Evolutionary conservation across 2,113 vertebrate species (phyloP).

Genomic region (Daboia siamensis): DNA sequence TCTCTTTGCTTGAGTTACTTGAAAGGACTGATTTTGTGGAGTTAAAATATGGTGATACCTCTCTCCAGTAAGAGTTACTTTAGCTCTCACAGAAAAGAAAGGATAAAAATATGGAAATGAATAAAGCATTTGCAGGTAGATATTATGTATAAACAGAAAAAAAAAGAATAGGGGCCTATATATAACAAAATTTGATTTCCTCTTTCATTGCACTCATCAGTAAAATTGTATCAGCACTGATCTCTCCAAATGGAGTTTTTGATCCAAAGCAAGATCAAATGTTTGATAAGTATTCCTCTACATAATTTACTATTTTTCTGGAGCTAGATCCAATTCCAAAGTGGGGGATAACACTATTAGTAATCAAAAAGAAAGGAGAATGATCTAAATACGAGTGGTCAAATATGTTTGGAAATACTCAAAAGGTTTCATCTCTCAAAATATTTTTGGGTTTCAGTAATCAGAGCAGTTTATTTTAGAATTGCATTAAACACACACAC

Average conservation of each 20-base stretch:
- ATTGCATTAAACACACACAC: background rate
- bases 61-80: background rate
- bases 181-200: background rate
- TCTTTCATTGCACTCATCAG: background rate
- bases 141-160: background rate
- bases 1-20: background rate
- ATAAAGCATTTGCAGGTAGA: background rate
- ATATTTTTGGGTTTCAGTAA: background rate
- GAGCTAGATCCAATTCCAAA: background rate
- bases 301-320: background rate
- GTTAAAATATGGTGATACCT: background rate
- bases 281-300: background rate
- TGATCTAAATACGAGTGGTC: background rate
- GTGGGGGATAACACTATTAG: background rate
- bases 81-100: background rate
- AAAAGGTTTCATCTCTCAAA: background rate
- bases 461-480: constrained; percentile 5
- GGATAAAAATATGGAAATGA: background rate
- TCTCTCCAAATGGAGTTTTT: no score
- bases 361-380: background rate
- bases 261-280: background rate
- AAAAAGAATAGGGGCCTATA: background rate
- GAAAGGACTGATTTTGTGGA: background rate
- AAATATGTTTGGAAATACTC: background rate
- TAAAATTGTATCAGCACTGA: background rate